These are phyloP conservation scores for Acanthococcus lagerstroemiae DNA, from an alignment of 2,888 invertebrate species.

Conservation along the genomic window DNA sequence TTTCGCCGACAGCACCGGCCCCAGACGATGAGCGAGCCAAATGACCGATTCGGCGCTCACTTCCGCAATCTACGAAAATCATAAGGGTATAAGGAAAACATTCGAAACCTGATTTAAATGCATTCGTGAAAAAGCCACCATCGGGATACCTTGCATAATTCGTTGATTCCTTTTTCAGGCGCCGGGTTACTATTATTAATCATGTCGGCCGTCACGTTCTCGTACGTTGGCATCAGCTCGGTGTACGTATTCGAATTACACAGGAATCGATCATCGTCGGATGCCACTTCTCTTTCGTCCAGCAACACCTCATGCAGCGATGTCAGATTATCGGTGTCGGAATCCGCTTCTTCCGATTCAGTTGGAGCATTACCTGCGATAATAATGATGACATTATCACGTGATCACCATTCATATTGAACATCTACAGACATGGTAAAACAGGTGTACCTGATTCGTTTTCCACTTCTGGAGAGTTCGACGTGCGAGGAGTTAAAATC, in stretches of 20 bases:
- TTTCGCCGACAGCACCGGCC: slow-evolving; percentile 85
- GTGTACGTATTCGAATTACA: slow-evolving; percentile 3
- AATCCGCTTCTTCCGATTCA: slow-evolving; percentile 18
- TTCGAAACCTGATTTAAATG: too few species aligned
- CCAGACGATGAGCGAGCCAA: slow-evolving; percentile 86
- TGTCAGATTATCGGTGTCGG: slow-evolving; percentile 29
- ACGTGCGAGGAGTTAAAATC: too few species aligned
- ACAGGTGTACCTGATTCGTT: too few species aligned
- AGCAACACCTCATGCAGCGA: slow-evolving; percentile 33
- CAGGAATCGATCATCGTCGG: slow-evolving; percentile 30
- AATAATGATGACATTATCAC: too few species aligned
- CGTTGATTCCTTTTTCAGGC: slow-evolving; percentile 21
- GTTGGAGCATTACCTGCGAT: neutral
- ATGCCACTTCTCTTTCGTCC: slow-evolving; percentile 32
- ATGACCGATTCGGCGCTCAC: slow-evolving; percentile 64
- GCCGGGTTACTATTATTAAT: neutral
- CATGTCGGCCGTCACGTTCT: neutral
- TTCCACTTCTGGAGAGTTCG: too few species aligned
- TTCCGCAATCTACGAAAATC: slow-evolving; percentile 35
- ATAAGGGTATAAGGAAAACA: neutral
- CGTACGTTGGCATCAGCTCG: slow-evolving; percentile 17
- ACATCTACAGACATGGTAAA: too few species aligned
- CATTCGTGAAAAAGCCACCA: too few species aligned
- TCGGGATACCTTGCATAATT: slow-evolving; percentile 26
- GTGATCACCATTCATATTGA: too few species aligned